These are phyloP conservation scores for Choloepus didactylus DNA, from an alignment of 2,797 vertebrate genomes.

Conservation along the genomic window DNA sequence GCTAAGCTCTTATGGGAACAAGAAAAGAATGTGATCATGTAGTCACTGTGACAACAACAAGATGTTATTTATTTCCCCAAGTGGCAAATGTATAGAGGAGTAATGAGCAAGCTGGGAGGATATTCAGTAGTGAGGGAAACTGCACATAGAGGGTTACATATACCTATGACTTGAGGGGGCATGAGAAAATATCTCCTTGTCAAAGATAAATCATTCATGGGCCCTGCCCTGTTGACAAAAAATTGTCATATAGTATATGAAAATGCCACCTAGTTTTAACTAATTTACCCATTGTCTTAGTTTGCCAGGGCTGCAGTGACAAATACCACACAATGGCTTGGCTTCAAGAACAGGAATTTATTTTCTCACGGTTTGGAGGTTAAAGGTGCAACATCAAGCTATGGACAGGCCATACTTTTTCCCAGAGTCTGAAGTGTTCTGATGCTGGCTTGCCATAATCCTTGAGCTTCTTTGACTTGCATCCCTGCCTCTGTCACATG, in stretches of 20 bases:
- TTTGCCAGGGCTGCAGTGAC: too few relatives aligned
- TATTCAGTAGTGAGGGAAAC: neutral
- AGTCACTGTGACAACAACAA: neutral
- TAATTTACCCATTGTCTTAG: neutral
- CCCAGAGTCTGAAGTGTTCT: too few relatives aligned
- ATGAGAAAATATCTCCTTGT: neutral
- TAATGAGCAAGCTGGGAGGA: neutral
- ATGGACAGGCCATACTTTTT: too few relatives aligned
- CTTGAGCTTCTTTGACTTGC: too few relatives aligned
- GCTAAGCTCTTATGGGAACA: neutral
- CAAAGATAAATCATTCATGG: conserved; percentile 8
- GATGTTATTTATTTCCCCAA: neutral
- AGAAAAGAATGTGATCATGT: neutral
- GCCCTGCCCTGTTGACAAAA: neutral
- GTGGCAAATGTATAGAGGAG: neutral
- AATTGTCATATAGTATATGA: neutral
- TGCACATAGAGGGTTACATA: neutral
- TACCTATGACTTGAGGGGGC: neutral
- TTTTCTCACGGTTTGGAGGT: too few relatives aligned
- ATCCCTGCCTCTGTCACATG: too few relatives aligned
- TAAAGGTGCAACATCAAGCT: too few relatives aligned
- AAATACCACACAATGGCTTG: too few relatives aligned
- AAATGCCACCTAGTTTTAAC: neutral
- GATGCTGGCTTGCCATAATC: too few relatives aligned
- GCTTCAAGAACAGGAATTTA: too few relatives aligned